A percentile compares a stretch with the other conserved stretches of the same genome.
Conservation (phyloP, 2,888 invertebrate genomes). For the Parelbella ahira region DNA sequence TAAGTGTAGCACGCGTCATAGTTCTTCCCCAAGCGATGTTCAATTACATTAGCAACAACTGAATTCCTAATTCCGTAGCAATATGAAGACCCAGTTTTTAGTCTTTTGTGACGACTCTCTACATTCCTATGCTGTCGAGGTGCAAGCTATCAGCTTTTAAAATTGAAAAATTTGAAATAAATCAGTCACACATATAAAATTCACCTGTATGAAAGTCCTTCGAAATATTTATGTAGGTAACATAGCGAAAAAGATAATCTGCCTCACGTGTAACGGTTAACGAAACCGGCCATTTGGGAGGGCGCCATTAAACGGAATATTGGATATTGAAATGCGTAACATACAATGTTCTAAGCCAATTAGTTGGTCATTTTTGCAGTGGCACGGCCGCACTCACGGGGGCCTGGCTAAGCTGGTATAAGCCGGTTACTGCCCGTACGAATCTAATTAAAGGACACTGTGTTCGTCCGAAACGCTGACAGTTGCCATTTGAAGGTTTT, state of each 20-base stretch:
- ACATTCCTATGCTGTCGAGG: too few species aligned
- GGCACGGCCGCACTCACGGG: conserved; percentile 58
- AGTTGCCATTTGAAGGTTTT: conserved; percentile 66
- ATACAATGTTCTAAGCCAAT: conserved; percentile 74
- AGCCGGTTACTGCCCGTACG: conserved; percentile 73
- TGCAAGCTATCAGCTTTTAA: too few species aligned
- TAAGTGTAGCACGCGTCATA: too few species aligned
- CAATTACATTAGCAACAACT: conserved; percentile 20
- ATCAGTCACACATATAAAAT: too few species aligned
- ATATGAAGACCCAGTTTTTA: conserved; percentile 11
- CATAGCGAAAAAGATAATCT: conserved; percentile 21
- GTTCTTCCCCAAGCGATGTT: not conserved
- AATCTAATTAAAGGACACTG: conserved; percentile 77
- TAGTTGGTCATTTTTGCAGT: conserved; percentile 76
- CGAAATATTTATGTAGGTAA: conserved; percentile 8
- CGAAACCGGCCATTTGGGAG: conserved; percentile 45
- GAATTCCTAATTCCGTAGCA: conserved; percentile 10
- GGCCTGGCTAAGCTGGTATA: conserved; percentile 70
- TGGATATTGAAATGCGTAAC: conserved; percentile 70
- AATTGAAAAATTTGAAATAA: too few species aligned
- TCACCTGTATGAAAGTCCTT: not conserved
- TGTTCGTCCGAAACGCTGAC: conserved; percentile 72
- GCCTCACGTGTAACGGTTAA: conserved; percentile 9
- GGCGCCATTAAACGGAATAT: conserved; percentile 63
- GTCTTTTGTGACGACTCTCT: conserved; percentile 4